phyloP scores from a whole-genome alignment of 2,888 invertebrate genomes.

The Chymomyza caudatula region DNA sequence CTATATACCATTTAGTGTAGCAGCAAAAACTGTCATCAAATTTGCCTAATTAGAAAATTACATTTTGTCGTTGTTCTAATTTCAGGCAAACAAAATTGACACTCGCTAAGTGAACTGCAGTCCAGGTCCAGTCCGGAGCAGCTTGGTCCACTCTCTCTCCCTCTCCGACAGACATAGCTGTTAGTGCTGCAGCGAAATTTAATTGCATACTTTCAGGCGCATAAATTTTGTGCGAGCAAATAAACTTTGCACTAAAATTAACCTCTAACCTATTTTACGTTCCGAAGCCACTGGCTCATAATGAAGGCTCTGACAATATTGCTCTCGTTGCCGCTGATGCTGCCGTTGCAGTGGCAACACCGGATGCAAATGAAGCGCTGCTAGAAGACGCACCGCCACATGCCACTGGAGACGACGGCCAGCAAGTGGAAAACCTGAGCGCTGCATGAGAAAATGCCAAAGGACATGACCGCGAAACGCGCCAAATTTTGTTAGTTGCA shows the following conservation, averaged over 20 bases:
- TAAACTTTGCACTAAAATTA: constrained; percentile 71
- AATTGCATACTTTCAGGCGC: constrained; percentile 70
- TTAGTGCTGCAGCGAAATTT: constrained; percentile 50
- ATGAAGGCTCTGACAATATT: constrained; percentile 49
- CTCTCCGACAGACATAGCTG: not conserved
- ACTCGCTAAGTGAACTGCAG: constrained; percentile 21
- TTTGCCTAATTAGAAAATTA: constrained; percentile 66
- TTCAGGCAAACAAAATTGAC: constrained; percentile 60
- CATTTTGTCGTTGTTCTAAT: constrained; percentile 59
- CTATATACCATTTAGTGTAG: not conserved
- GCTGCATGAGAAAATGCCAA: constrained; percentile 53
- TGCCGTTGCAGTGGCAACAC: constrained; percentile 33
- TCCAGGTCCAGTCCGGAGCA: not conserved
- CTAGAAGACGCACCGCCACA: constrained; percentile 35
- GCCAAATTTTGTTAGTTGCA: constrained; percentile 38
- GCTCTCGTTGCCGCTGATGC: constrained; percentile 17
- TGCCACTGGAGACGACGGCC: constrained; percentile 24
- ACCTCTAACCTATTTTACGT: constrained; percentile 70
- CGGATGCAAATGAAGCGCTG: constrained; percentile 66
- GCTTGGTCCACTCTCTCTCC: constrained; percentile 4
- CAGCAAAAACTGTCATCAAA: constrained; percentile 16
- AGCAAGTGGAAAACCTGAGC: constrained; percentile 1
- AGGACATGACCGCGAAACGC: constrained; percentile 64
- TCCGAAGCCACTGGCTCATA: constrained; percentile 45
- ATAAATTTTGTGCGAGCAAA: constrained; percentile 43